Conservation (phyloP, 2,797 vertebrate species). For the Propithecus perrieri region DNA sequence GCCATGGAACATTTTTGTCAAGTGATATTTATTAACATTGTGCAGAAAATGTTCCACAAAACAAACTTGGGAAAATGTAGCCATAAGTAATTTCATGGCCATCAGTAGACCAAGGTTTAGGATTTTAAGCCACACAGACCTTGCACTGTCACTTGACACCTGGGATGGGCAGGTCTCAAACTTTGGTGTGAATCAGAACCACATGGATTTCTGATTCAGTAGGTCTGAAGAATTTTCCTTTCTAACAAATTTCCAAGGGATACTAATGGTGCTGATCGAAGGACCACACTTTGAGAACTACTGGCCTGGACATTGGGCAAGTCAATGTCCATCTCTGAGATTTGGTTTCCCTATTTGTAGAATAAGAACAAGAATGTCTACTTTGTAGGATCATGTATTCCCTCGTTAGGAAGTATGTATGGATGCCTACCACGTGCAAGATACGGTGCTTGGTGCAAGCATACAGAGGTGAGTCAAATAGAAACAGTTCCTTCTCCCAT, state of each 20-base stretch:
- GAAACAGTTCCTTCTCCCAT: background rate
- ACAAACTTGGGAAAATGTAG: slow-evolving; percentile 17
- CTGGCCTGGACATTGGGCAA: background rate
- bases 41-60: slow-evolving; percentile 44
- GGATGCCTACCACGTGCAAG: background rate
- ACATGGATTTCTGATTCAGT: slow-evolving; percentile 1
- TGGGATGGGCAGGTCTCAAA: background rate
- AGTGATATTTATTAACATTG: slow-evolving; percentile 35
- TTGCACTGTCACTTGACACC: background rate
- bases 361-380: background rate
- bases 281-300: background rate
- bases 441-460: background rate
- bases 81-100: slow-evolving; percentile 33
- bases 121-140: slow-evolving; percentile 27
- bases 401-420: background rate
- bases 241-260: background rate
- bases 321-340: background rate
- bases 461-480: background rate
- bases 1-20: background rate
- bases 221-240: background rate
- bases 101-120: background rate
- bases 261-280: background rate
- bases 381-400: background rate
- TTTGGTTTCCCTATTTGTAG: background rate
- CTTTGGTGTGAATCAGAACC: background rate